These are phyloP conservation scores for Cotesia vestalis DNA, from an alignment of 1,140 invertebrate genomes.

Conservation along the genomic window DNA sequence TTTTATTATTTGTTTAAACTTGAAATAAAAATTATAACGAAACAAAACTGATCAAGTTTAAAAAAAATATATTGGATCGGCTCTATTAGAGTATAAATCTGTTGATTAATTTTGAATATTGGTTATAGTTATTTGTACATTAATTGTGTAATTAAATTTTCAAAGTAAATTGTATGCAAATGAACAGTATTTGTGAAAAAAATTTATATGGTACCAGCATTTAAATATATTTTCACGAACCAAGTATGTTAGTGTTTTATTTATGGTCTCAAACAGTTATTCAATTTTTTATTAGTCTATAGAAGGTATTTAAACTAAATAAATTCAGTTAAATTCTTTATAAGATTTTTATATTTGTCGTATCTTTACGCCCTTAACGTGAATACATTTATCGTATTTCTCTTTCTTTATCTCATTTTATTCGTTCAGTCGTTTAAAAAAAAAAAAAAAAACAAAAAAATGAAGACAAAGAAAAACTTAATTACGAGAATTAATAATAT, in stretches of 20 bases:
- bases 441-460: slow-evolving; percentile 23
- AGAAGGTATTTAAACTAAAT: too few relatives aligned
- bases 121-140: not conserved
- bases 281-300: too few relatives aligned
- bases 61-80: not conserved
- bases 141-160: slow-evolving; percentile 16
- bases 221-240: slow-evolving; percentile 37
- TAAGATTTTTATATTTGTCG: slow-evolving; percentile 15
- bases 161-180: slow-evolving; percentile 20
- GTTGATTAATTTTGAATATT: slow-evolving; percentile 12
- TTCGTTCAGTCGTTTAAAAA: slow-evolving; percentile 28
- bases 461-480: slow-evolving; percentile 27
- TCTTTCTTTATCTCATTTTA: not conserved
- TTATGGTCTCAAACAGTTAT: too few relatives aligned
- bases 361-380: slow-evolving; percentile 5
- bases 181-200: slow-evolving; percentile 17
- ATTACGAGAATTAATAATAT: slow-evolving; percentile 41
- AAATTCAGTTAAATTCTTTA: too few relatives aligned
- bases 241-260: slow-evolving; percentile 1
- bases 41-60: not conserved
- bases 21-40: not conserved
- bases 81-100: not conserved
- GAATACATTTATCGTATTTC: slow-evolving; percentile 23
- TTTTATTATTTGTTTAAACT: slow-evolving; percentile 9
- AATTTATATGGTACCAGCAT: slow-evolving; percentile 26